Evolutionary conservation across 2,888 invertebrate genomes (phyloP).

Genomic region (Carabus problematicus): DNA sequence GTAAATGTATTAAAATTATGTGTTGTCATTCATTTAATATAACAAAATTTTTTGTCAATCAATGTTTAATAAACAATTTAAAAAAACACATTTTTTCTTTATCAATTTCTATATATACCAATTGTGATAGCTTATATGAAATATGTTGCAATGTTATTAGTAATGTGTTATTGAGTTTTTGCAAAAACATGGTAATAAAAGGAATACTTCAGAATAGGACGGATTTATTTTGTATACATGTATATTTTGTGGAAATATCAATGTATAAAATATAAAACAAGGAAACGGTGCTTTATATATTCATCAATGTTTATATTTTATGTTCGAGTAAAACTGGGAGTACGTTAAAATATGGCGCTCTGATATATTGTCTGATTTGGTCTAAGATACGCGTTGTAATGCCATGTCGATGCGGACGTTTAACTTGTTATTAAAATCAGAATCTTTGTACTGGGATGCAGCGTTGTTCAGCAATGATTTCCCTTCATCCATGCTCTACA

Average conservation of each 20-base stretch:
- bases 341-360: too few relatives aligned
- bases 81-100: too few relatives aligned
- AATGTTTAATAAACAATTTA: too few relatives aligned
- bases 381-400: constrained; percentile 53
- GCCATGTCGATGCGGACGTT: constrained; percentile 68
- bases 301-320: constrained; percentile 27
- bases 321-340: not conserved
- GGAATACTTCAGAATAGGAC: not conserved
- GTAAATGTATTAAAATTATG: too few relatives aligned
- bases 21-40: too few relatives aligned
- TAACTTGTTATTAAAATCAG: constrained; percentile 72
- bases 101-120: too few relatives aligned
- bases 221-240: constrained; percentile 7
- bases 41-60: too few relatives aligned
- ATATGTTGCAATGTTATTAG: too few relatives aligned
- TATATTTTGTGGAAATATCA: not conserved
- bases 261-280: constrained; percentile 15
- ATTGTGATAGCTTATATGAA: too few relatives aligned
- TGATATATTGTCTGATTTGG: constrained; percentile 26
- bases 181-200: too few relatives aligned
- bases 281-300: constrained; percentile 11
- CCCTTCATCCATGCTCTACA: constrained; percentile 63
- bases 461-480: constrained; percentile 60
- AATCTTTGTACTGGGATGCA: constrained; percentile 66
- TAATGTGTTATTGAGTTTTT: too few relatives aligned